These are phyloP conservation scores for Luscinia megarhynchos DNA, from an alignment of 2,797 vertebrate genomes.

Conservation along the genomic window DNA sequence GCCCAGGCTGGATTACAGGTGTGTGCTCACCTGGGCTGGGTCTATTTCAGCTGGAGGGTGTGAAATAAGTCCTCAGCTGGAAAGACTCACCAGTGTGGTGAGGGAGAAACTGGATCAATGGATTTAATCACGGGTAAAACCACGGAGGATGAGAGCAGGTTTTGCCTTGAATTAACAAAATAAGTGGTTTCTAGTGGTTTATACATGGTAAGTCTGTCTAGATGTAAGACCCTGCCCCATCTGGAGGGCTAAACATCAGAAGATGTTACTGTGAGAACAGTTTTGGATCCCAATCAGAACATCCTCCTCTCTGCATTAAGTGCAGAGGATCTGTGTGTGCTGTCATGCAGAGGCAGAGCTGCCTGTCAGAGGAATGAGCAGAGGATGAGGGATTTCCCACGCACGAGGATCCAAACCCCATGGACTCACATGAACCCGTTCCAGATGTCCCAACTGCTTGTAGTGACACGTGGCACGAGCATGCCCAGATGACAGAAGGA, in stretches of 20 bases:
- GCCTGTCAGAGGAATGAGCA: conserved; percentile 9
- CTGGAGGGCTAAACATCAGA: conserved; percentile 22
- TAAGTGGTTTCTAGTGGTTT: not conserved
- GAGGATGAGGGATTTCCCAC: conserved; percentile 9
- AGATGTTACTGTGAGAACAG: not conserved
- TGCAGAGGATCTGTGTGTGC: not conserved
- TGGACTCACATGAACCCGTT: not conserved
- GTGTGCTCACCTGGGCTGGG: not conserved
- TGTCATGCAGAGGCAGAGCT: not conserved
- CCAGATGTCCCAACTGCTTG: not conserved
- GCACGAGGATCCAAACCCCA: not conserved
- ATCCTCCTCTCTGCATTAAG: not conserved
- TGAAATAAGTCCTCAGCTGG: not conserved
- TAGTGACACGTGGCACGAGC: not conserved
- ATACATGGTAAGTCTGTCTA: not conserved
- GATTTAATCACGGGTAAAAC: not conserved
- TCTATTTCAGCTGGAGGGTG: not conserved
- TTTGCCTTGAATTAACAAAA: not conserved
- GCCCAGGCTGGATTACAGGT: not conserved
- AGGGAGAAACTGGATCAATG: not conserved
- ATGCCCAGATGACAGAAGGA: not conserved
- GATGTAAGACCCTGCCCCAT: not conserved
- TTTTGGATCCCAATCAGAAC: conserved; percentile 14
- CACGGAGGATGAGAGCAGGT: not conserved
- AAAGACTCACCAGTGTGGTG: not conserved